Evolutionary conservation across 92 coral and sea anemone genomes (phyloP), one percentile per base, ranked within the genome.

Genomic region (Plumapathes pennacea): DNA sequence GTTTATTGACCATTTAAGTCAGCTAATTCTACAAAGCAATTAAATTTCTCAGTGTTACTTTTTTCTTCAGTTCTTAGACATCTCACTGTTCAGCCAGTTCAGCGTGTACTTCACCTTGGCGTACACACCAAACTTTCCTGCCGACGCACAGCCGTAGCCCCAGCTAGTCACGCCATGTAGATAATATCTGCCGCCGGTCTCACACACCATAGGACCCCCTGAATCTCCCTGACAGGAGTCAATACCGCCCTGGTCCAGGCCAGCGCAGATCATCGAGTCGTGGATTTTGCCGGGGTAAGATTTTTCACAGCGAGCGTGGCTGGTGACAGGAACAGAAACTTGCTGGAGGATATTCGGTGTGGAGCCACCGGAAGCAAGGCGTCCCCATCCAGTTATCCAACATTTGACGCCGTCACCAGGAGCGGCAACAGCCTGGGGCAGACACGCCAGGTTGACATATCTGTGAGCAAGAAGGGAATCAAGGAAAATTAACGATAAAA

Each of bases 191-290:
- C 89, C 89, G 18, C 60, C 79, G 21, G 54, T 54, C 28, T 82
- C 89, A 34, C 89, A 82, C 18, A 82, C 89, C 89, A 82, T 82
- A 11, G 89, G 89, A 8, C 89, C 89, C 26, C 89, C 89, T n/a
- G 84, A 76, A 33, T 82, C 89, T 20, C 89, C 89, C 55, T 82
- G 89, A 36, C 89, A 82, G 38, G 79, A 36, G 54, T 82, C 89
- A 25, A 68, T 55, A 19, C 89, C 89, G 14, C 89, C 89, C 65
- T 76, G 69, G 46, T 82, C 89, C 41, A 68, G 46, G 38, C 89
- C 89, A 11, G 89, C 89, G 43, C 96, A 88, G 46, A 88, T 76
- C 96, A 88, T 88, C 51, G 89, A 69, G 30, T 74, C 74, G 22
- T 84, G 85, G 55, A 88, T 82, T 46, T 24, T 39, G 26, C 31